phyloP scores from a whole-genome alignment of 1,140 invertebrate species.

The Drosophila nasuta region DNA sequence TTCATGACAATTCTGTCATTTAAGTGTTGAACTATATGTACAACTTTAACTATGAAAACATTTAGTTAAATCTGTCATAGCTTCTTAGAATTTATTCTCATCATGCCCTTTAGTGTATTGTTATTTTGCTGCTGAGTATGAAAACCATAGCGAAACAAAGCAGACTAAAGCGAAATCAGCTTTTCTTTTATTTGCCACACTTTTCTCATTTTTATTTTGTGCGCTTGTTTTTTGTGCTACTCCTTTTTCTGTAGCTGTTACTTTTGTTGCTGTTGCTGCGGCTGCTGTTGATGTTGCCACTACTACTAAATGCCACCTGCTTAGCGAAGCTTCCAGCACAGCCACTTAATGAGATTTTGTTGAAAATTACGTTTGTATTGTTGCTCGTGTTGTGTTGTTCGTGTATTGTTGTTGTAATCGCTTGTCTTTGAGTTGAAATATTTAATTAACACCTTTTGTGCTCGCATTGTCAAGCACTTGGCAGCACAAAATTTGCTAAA shows the following conservation, averaged over 20 bases:
- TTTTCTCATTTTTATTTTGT: conserved; percentile 17
- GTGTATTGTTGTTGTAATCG: conserved; percentile 55
- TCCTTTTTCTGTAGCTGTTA: conserved; percentile 17
- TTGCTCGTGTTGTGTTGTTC: too few relatives aligned
- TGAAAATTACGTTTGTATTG: conserved; percentile 60
- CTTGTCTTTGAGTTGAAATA: conserved; percentile 74
- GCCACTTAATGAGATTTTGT: conserved; percentile 79
- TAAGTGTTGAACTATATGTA: too few relatives aligned
- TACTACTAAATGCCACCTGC: conserved; percentile 52
- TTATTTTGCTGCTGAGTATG: conserved; percentile 6
- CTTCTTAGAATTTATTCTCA: too few relatives aligned
- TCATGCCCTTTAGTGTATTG: too few relatives aligned
- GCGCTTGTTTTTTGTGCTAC: conserved; percentile 1
- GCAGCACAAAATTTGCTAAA: conserved; percentile 13
- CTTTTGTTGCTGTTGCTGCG: conserved; percentile 3
- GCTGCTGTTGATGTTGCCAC: conserved; percentile 5
- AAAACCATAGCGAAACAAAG: conserved; percentile 23
- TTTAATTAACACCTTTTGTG: conserved; percentile 80
- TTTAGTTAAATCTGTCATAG: too few relatives aligned
- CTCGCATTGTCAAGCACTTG: conserved; percentile 6
- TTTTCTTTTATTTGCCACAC: conserved; percentile 31
- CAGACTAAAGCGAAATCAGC: conserved; percentile 27
- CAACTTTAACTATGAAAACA: too few relatives aligned
- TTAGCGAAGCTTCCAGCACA: conserved; percentile 29
- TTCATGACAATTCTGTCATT: too few relatives aligned